A percentile compares a stretch with the other conserved stretches of the same genome.
phyloP scores from a whole-genome alignment of 2,113 vertebrate genomes.

The Suncus etruscus region DNA sequence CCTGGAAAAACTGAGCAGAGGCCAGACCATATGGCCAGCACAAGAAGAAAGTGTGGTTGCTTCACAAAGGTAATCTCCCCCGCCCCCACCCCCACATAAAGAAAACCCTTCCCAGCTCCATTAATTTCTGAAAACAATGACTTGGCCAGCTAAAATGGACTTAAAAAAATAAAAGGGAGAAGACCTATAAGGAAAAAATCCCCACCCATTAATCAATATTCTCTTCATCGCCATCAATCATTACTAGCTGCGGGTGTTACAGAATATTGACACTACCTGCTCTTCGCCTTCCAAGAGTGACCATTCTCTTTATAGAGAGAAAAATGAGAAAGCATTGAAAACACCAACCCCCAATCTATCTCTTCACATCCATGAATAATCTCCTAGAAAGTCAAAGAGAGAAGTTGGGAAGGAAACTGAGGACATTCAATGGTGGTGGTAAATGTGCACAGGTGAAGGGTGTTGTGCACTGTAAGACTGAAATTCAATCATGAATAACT shows the following conservation, averaged over 20 bases:
- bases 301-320: background rate
- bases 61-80: slow-evolving; percentile 43
- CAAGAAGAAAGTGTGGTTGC: slow-evolving; percentile 8
- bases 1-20: slow-evolving; percentile 64
- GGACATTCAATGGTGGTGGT: too few species aligned
- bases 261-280: background rate
- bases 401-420: too few species aligned
- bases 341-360: background rate
- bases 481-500: background rate
- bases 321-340: slow-evolving; percentile 28
- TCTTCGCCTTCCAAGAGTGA: slow-evolving; percentile 34
- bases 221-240: slow-evolving; percentile 16
- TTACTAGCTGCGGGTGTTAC: background rate
- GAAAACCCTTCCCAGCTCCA: slow-evolving; percentile 18
- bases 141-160: slow-evolving; percentile 24
- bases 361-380: slow-evolving; percentile 25
- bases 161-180: background rate
- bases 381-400: background rate
- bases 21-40: slow-evolving; percentile 61
- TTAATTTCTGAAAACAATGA: slow-evolving; percentile 23
- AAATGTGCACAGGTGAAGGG: too few species aligned
- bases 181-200: background rate
- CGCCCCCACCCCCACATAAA: background rate
- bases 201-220: slow-evolving; percentile 29
- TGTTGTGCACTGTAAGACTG: too few species aligned